These are phyloP conservation scores for Lindbergichthys nudifrons DNA, from an alignment of 2,797 vertebrate species.

Conservation along the genomic window DNA sequence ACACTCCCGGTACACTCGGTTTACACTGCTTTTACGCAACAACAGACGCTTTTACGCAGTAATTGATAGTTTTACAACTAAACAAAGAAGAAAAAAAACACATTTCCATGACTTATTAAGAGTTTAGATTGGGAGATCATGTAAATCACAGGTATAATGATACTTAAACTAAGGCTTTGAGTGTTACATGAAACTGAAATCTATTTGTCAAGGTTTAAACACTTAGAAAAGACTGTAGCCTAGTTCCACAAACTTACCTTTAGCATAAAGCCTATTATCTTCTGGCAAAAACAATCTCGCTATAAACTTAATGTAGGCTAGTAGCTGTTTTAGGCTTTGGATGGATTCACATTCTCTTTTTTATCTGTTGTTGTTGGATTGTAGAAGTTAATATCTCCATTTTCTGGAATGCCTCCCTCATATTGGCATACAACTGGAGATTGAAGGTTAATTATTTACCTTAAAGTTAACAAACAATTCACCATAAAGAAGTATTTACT, in stretches of 20 bases:
- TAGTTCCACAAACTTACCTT: background rate
- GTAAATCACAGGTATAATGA: background rate
- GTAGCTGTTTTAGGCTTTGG: constrained; percentile 1
- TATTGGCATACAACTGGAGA: background rate
- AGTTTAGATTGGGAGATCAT: background rate
- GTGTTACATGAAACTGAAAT: background rate
- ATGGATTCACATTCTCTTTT: background rate
- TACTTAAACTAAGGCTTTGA: background rate
- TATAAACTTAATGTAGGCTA: constrained; percentile 1
- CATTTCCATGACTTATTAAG: background rate
- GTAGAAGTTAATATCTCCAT: background rate
- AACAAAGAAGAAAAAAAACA: background rate
- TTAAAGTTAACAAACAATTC: background rate
- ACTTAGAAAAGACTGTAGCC: background rate
- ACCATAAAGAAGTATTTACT: background rate
- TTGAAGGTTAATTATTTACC: background rate
- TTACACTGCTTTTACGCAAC: constrained; percentile 39
- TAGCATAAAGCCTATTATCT: background rate
- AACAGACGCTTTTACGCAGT: constrained; percentile 31
- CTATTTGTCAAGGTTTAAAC: background rate
- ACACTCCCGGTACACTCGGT: constrained; percentile 40
- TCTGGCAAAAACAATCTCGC: background rate
- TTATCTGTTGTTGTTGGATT: constrained; percentile 2
- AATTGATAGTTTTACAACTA: constrained; percentile 16
- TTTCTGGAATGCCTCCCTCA: background rate